A percentile compares a stretch with the other conserved stretches of the same genome.
Evolutionary conservation across 2,113 vertebrate species (phyloP).

Genomic region (Puffinus mauretanicus): DNA sequence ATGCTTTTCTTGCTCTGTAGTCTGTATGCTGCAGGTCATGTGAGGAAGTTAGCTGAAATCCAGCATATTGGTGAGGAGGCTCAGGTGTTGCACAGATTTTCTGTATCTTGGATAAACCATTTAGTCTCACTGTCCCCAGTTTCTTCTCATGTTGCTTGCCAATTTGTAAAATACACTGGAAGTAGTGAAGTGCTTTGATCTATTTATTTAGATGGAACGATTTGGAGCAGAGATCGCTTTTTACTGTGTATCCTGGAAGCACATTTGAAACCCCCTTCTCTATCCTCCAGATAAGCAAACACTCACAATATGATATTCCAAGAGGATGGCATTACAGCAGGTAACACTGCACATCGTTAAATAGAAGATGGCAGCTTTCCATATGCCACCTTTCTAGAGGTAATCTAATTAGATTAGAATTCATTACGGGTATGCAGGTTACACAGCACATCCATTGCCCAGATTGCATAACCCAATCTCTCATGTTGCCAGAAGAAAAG

Average conservation of each 20-base stretch:
- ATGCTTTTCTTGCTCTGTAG: not conserved
- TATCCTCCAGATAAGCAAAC: not conserved
- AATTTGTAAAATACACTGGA: constrained; percentile 7
- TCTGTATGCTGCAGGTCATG: not conserved
- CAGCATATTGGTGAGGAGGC: not conserved
- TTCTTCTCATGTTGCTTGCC: not conserved
- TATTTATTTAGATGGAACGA: not conserved
- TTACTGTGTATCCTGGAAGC: not conserved
- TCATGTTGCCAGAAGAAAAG: not conserved
- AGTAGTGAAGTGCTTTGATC: not conserved
- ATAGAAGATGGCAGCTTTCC: constrained; percentile 20
- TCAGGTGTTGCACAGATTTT: not conserved
- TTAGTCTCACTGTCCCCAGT: not conserved
- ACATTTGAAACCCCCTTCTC: not conserved
- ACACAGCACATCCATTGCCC: not conserved
- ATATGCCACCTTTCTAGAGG: not conserved
- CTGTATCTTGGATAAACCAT: not conserved
- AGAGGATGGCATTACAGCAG: not conserved
- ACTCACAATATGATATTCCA: not conserved
- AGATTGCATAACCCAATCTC: not conserved
- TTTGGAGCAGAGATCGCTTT: not conserved
- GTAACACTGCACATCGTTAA: not conserved
- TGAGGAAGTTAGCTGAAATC: not conserved
- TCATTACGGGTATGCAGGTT: not conserved
- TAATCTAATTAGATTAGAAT: constrained; percentile 7